Conservation (phyloP, 2,888 invertebrate species). For the Drosophila setosimentum region DNA sequence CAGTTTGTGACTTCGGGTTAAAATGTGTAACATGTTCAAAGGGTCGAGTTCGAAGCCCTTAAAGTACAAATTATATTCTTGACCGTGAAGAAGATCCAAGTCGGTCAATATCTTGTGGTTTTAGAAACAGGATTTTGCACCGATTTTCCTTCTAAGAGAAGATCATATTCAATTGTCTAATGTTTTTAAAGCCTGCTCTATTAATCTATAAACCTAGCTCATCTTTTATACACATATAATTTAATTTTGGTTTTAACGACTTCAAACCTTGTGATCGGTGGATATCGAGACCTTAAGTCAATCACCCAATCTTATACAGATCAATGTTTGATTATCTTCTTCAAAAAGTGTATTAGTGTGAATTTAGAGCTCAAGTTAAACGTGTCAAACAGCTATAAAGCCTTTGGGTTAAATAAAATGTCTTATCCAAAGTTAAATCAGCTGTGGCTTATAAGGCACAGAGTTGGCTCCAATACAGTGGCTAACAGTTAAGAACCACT, state of each 20-base stretch:
- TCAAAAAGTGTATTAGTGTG: neutral
- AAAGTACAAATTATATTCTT: neutral
- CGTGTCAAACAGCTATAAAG: neutral
- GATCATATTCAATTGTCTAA: neutral
- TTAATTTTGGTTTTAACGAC: neutral
- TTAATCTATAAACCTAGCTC: neutral
- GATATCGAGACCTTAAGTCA: neutral
- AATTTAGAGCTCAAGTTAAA: neutral
- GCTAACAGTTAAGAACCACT: neutral
- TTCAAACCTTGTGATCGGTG: neutral
- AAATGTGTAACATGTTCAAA: neutral
- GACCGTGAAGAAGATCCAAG: neutral
- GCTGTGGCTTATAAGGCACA: constrained; percentile 9
- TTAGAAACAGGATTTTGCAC: neutral
- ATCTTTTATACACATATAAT: neutral
- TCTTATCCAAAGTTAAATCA: constrained; percentile 15
- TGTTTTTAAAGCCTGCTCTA: neutral
- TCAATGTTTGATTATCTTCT: neutral
- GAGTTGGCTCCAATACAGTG: constrained; percentile 2
- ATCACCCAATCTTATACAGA: neutral
- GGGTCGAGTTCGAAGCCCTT: neutral
- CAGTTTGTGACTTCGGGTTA: constrained; percentile 10
- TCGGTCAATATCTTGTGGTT: neutral
- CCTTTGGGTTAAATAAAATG: constrained; percentile 39
- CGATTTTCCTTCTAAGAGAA: accelerated